Conservation (phyloP, 2,888 invertebrate genomes). For the Eilema caniola region DNA sequence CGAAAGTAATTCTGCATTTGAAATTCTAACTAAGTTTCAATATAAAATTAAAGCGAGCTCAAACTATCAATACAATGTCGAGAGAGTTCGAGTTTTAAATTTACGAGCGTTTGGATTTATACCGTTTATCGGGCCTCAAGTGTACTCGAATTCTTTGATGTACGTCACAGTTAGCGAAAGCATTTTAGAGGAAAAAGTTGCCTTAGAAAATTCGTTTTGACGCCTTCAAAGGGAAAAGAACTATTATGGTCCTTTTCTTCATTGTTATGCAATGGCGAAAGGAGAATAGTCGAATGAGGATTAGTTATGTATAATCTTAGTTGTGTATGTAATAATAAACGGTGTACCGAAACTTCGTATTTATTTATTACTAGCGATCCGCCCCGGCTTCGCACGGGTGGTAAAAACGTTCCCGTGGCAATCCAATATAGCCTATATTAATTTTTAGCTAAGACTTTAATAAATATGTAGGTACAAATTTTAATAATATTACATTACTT, state of each 20-base stretch:
- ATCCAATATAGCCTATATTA: too few relatives aligned
- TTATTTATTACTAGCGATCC: too few relatives aligned
- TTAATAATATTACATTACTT: too few relatives aligned
- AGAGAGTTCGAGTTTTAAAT: slow-evolving; percentile 40
- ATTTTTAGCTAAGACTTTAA: too few relatives aligned
- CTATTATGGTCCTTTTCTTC: slow-evolving; percentile 58
- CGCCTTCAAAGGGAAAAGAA: slow-evolving; percentile 51
- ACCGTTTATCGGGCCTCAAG: slow-evolving; percentile 53
- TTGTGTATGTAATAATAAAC: too few relatives aligned
- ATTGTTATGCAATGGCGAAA: slow-evolving; percentile 47
- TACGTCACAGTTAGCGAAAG: slow-evolving; percentile 63
- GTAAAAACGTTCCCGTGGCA: too few relatives aligned
- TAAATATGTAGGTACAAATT: too few relatives aligned
- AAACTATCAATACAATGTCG: slow-evolving; percentile 35
- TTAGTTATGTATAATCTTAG: slow-evolving; percentile 50
- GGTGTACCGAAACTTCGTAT: too few relatives aligned
- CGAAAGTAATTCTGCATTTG: not conserved
- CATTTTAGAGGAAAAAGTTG: slow-evolving; percentile 62
- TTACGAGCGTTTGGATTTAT: slow-evolving; percentile 49
- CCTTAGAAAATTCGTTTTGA: slow-evolving; percentile 63
- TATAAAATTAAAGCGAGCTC: slow-evolving; percentile 18
- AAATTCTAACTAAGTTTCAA: slow-evolving; percentile 13
- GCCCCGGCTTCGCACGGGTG: too few relatives aligned
- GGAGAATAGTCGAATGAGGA: slow-evolving; percentile 47
- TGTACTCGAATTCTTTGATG: slow-evolving; percentile 67